Percentiles rank a stretch among this genome's conserved stretches.
Evolutionary conservation across 2,113 vertebrate genomes (phyloP).

Genomic region (Rhea pennata): DNA sequence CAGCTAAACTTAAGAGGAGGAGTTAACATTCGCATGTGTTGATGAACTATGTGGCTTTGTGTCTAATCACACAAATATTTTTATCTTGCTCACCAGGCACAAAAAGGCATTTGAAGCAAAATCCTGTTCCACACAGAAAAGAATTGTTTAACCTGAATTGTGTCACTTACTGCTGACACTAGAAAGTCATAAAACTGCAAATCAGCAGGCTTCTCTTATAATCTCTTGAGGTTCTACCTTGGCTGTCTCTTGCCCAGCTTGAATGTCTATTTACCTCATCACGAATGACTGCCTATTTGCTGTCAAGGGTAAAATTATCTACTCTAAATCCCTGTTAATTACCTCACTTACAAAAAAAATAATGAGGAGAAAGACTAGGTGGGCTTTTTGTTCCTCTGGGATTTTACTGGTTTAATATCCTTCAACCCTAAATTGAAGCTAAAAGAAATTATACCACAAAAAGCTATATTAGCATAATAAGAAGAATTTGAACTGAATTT

Average conservation of each 20-base stretch:
- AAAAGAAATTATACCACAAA: constrained; percentile 19
- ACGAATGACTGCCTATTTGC: constrained; percentile 62
- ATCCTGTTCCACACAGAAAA: constrained; percentile 26
- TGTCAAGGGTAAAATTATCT: constrained; percentile 65
- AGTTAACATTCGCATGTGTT: neutral
- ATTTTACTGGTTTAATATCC: constrained; percentile 3
- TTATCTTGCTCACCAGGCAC: constrained; percentile 17
- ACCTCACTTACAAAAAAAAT: constrained; percentile 54
- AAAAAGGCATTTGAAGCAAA: neutral
- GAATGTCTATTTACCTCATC: constrained; percentile 64
- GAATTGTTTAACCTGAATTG: constrained; percentile 65
- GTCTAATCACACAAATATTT: constrained; percentile 1
- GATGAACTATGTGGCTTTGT: neutral
- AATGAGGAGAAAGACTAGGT: neutral
- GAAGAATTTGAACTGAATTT: neutral
- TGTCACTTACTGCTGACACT: constrained; percentile 61
- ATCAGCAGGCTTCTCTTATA: constrained; percentile 73
- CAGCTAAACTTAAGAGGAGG: neutral
- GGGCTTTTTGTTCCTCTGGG: neutral
- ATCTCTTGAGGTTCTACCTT: constrained; percentile 67
- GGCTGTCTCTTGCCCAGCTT: constrained; percentile 58
- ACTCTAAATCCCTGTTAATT: constrained; percentile 64
- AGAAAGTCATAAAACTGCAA: constrained; percentile 61
- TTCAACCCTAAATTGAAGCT: constrained; percentile 17
- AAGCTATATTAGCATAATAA: neutral